A percentile compares a stretch with the other conserved stretches of the same genome.
These are phyloP conservation scores for Erebia epiphron DNA, from an alignment of 2,888 invertebrate species.

Conservation along the genomic window DNA sequence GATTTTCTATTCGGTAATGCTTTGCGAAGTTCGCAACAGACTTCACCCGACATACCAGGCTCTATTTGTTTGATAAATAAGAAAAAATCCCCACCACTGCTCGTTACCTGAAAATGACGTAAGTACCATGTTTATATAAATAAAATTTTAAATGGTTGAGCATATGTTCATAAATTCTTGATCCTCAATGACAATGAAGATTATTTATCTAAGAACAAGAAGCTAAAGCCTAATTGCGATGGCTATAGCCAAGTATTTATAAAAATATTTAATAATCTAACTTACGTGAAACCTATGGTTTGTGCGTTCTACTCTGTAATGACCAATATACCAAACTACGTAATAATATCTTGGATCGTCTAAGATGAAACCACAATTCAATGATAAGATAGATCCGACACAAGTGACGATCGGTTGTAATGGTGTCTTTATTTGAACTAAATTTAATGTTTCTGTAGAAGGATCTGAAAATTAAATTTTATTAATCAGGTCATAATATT, in stretches of 20 bases:
- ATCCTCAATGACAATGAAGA: too few species aligned
- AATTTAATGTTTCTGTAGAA: slow-evolving; percentile 16
- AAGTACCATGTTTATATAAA: too few species aligned
- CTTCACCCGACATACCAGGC: slow-evolving; percentile 47
- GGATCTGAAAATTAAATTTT: slow-evolving; percentile 29
- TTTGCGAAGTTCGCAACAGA: slow-evolving; percentile 47
- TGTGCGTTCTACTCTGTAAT: slow-evolving; percentile 46
- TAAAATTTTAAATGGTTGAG: too few species aligned
- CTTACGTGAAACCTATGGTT: slow-evolving; percentile 51
- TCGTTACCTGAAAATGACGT: slow-evolving; percentile 45
- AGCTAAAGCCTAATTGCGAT: too few species aligned
- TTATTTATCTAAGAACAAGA: too few species aligned
- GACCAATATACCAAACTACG: slow-evolving; percentile 51
- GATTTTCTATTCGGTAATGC: slow-evolving; percentile 40
- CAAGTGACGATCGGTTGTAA: slow-evolving; percentile 44
- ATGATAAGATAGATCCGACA: slow-evolving; percentile 45
- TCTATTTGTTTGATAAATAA: slow-evolving; percentile 48
- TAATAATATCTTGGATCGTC: slow-evolving; percentile 43
- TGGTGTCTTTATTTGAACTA: slow-evolving; percentile 37
- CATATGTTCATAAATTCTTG: too few species aligned
- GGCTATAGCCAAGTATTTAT: too few species aligned
- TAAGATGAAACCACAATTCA: slow-evolving; percentile 45
- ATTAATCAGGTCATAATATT: too few species aligned
- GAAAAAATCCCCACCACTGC: slow-evolving; percentile 43
- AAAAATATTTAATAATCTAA: slow-evolving; percentile 16